A percentile compares a stretch with the other conserved stretches of the same genome.
Evolutionary conservation across 2,888 invertebrate species (phyloP).

Genomic region (Bombylius discolor): DNA sequence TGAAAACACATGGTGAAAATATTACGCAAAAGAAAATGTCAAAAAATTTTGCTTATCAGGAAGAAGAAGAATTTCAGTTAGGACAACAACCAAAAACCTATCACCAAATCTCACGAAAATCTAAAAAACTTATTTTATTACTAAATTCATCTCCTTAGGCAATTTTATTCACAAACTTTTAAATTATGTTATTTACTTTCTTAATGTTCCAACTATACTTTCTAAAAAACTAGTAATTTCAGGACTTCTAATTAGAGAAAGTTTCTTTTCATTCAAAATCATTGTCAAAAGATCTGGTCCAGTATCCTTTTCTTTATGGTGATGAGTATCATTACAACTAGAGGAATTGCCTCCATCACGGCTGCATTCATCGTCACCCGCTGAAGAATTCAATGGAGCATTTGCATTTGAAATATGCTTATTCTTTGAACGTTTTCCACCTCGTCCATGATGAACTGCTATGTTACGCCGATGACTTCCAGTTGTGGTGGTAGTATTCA

Average conservation of each 20-base stretch:
- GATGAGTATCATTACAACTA: conserved; percentile 12
- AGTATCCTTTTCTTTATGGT: conserved; percentile 25
- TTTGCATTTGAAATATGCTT: conserved; percentile 9
- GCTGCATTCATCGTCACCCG: conserved; percentile 19
- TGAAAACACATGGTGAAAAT: too few relatives aligned
- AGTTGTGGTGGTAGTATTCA: too few relatives aligned
- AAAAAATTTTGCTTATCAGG: too few relatives aligned
- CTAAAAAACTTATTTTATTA: too few relatives aligned
- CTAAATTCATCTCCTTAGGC: too few relatives aligned
- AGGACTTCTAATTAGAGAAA: conserved; percentile 26
- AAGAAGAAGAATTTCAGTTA: too few relatives aligned
- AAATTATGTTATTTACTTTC: conserved; percentile 13
- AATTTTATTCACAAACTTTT: too few relatives aligned
- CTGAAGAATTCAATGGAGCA: neutral
- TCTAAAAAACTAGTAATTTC: conserved; percentile 28
- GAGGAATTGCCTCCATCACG: conserved; percentile 16
- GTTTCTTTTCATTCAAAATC: conserved; percentile 28
- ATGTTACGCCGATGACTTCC: neutral
- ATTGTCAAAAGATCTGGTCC: conserved; percentile 28
- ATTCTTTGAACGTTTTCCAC: conserved; percentile 9
- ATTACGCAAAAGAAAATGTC: too few relatives aligned
- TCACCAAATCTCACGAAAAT: too few relatives aligned
- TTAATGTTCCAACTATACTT: conserved; percentile 24
- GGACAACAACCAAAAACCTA: too few relatives aligned
- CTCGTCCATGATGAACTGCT: conserved; percentile 7